Evolutionary conservation across 2,797 vertebrate species (phyloP).

Genomic region (Darevskia nairensis): DNA sequence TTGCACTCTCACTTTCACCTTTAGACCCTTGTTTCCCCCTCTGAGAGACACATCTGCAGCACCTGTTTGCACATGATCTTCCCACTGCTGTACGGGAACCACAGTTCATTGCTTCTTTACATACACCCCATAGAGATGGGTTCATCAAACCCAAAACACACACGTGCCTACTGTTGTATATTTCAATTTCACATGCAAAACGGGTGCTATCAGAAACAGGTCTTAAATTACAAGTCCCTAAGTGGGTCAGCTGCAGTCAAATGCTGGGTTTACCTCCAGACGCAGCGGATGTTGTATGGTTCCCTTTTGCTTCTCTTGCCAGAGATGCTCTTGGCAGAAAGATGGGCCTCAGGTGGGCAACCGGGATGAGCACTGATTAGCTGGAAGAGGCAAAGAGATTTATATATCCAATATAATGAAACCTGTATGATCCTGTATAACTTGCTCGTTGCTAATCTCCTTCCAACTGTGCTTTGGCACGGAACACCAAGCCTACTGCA

Average conservation of each 20-base stretch:
- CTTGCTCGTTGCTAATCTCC: conserved; percentile 19
- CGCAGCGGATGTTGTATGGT: neutral
- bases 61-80: neutral
- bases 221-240: neutral
- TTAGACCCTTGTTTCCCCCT: neutral
- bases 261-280: neutral
- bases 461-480: conserved; percentile 46
- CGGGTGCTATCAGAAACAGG: neutral
- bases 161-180: neutral
- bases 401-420: conserved; percentile 46
- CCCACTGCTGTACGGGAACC: neutral
- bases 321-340: conserved; percentile 39
- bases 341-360: conserved; percentile 24
- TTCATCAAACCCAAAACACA: neutral
- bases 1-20: neutral
- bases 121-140: neutral
- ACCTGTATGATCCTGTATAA: conserved; percentile 28
- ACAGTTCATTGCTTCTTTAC: neutral
- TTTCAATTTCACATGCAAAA: neutral
- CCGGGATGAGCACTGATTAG: conserved; percentile 48
- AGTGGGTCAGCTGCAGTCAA: neutral
- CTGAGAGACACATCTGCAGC: neutral
- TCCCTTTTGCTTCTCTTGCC: conserved; percentile 18
- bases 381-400: neutral
- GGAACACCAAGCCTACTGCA: neutral